These are phyloP conservation scores for Chaetorhynchus papuensis DNA, from an alignment of 2,113 vertebrate species.

Conservation along the genomic window DNA sequence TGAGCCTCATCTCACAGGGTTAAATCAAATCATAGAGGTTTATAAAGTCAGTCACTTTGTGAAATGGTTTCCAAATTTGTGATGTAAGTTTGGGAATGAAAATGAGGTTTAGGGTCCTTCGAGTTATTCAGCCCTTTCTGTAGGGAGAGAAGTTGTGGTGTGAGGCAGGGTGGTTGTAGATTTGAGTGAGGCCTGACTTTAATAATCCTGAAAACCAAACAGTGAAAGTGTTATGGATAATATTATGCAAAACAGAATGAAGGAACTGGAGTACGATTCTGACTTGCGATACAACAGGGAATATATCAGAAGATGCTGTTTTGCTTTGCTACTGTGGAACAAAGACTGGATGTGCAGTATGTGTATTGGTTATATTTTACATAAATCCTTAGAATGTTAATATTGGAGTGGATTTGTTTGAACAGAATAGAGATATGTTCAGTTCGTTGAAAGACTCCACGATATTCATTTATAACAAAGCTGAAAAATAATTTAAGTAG, in stretches of 20 bases:
- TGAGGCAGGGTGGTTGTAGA: background rate
- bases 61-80: background rate
- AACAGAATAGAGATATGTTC: conserved; percentile 36
- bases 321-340: background rate
- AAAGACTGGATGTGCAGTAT: background rate
- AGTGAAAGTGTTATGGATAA: background rate
- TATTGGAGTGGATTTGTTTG: conserved; percentile 42
- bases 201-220: background rate
- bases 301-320: background rate
- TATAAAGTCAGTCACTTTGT: accelerated
- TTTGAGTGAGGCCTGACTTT: background rate
- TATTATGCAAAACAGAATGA: background rate
- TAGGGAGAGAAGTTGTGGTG: background rate
- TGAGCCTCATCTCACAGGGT: background rate
- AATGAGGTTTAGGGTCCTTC: background rate
- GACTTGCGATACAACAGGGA: background rate
- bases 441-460: conserved; percentile 21
- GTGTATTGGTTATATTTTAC: background rate
- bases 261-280: background rate
- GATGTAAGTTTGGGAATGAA: background rate
- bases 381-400: conserved; percentile 43
- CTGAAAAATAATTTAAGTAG: conserved; percentile 50
- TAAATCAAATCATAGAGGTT: background rate
- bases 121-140: background rate
- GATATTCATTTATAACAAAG: conserved; percentile 37